These are phyloP conservation scores for Montifringilla adamsi DNA, from an alignment of 2,113 vertebrate species.

Conservation along the genomic window DNA sequence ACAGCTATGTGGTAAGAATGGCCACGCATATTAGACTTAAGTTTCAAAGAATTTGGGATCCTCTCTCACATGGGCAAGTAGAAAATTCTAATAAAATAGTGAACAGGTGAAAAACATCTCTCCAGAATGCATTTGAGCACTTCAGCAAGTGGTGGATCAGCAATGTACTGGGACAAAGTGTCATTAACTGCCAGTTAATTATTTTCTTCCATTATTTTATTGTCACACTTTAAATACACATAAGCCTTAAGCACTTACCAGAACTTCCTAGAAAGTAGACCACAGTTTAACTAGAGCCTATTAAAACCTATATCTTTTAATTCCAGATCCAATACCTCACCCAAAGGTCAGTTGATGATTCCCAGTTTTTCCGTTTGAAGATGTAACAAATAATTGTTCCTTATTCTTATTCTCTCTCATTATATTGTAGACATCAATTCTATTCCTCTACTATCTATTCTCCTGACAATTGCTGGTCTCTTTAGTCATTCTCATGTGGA, in stretches of 20 bases:
- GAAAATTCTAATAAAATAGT: not conserved
- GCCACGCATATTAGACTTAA: not conserved
- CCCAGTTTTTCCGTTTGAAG: not conserved
- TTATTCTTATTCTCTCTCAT: not conserved
- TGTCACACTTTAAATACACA: not conserved
- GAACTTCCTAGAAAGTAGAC: not conserved
- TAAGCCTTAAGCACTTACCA: not conserved
- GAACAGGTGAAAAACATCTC: not conserved
- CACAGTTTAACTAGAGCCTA: not conserved
- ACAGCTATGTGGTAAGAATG: not conserved
- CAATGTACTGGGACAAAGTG: not conserved
- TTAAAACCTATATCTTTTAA: not conserved
- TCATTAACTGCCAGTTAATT: not conserved
- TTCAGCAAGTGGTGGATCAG: not conserved
- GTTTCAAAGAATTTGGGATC: not conserved
- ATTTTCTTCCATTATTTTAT: not conserved
- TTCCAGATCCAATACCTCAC: not conserved
- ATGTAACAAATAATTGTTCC: not conserved
- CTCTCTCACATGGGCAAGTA: not conserved
- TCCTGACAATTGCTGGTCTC: not conserved
- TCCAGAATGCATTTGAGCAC: not conserved
- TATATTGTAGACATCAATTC: accelerated
- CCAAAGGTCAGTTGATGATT: not conserved
- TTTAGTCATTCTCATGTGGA: not conserved
- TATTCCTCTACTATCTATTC: not conserved